phyloP scores from a whole-genome alignment of 1,140 invertebrate species.

The Orchesella cincta region DNA sequence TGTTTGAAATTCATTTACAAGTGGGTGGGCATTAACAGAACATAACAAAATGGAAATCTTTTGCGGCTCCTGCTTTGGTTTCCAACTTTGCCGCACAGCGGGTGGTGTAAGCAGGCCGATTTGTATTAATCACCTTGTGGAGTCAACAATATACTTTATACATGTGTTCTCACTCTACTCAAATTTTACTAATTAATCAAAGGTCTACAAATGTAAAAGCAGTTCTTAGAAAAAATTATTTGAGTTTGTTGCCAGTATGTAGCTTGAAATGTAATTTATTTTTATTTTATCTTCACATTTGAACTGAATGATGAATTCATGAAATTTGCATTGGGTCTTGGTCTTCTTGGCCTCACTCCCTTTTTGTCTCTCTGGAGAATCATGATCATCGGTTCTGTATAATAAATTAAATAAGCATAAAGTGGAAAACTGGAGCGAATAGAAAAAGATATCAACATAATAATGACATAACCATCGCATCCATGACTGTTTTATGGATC shows the following conservation, averaged over 20 bases:
- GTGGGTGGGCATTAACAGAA: background rate
- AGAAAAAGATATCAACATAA: too few relatives aligned
- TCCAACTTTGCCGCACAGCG: background rate
- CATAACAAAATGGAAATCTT: background rate
- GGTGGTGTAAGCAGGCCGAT: background rate
- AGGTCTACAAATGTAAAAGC: background rate
- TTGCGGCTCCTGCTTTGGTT: slow-evolving; percentile 24
- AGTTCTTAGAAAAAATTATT: background rate
- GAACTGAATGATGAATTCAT: background rate
- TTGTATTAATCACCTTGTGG: slow-evolving; percentile 12
- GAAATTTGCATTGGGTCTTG: background rate
- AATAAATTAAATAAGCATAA: too few relatives aligned
- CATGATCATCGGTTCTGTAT: too few relatives aligned
- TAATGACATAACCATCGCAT: too few relatives aligned
- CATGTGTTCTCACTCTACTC: slow-evolving; percentile 24
- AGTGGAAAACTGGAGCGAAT: too few relatives aligned
- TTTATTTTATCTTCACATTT: background rate
- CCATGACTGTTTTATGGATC: too few relatives aligned
- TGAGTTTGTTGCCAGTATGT: background rate
- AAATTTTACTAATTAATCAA: slow-evolving; percentile 21
- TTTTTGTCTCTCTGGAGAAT: too few relatives aligned
- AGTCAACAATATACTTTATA: background rate
- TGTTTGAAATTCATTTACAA: too few relatives aligned
- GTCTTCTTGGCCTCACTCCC: too few relatives aligned
- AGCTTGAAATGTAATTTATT: background rate